Evolutionary conservation across 2,113 vertebrate species (phyloP).

Genomic region (Pituophis catenifer): DNA sequence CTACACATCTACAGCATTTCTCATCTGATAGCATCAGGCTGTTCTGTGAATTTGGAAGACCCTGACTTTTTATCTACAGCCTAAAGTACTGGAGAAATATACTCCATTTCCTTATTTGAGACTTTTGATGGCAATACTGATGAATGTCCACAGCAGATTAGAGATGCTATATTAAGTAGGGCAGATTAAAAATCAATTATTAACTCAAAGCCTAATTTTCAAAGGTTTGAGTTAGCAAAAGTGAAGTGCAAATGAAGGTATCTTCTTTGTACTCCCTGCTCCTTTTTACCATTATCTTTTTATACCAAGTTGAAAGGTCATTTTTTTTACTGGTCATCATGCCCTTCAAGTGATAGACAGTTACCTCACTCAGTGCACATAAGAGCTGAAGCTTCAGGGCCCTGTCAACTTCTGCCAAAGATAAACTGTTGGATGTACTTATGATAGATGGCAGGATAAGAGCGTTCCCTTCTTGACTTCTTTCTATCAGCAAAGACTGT

Average conservation of each 20-base stretch:
- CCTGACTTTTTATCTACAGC: neutral
- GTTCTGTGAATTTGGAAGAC: neutral
- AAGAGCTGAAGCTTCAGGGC: slow-evolving; percentile 49
- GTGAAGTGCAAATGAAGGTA: neutral
- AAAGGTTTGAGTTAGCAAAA: neutral
- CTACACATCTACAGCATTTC: neutral
- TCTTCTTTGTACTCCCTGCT: neutral
- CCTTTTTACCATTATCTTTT: neutral
- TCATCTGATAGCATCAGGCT: neutral
- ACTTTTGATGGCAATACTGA: neutral
- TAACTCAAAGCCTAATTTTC: neutral
- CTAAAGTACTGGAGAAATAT: neutral
- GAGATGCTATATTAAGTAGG: neutral
- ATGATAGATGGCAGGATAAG: slow-evolving; percentile 16
- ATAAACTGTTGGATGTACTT: slow-evolving; percentile 9
- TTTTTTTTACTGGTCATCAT: neutral
- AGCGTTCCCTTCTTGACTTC: slow-evolving; percentile 39
- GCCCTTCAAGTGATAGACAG: neutral
- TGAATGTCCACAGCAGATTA: neutral
- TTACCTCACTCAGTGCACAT: slow-evolving; percentile 13
- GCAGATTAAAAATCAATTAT: neutral
- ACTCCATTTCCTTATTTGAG: neutral
- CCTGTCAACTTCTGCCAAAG: slow-evolving; percentile 48
- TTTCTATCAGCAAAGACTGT: slow-evolving; percentile 46
- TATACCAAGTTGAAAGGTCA: neutral